Evolutionary conservation across 2,888 invertebrate species (phyloP).

Genomic region (Cordilura impudica): DNA sequence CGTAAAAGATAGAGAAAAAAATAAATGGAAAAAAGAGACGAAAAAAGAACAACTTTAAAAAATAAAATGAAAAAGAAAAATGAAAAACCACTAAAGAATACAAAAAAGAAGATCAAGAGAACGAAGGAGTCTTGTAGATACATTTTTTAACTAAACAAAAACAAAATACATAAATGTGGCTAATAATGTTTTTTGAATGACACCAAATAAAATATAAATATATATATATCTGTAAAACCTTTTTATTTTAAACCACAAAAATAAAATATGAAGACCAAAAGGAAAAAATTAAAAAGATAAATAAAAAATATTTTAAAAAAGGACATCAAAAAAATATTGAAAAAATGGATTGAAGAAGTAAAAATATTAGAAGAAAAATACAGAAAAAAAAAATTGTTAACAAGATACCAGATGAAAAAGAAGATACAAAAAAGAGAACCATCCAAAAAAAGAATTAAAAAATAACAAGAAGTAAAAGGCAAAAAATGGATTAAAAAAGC

Average conservation of each 20-base stretch:
- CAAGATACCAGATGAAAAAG: conserved; percentile 62
- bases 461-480: conserved; percentile 57
- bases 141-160: conserved; percentile 56
- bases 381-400: conserved; percentile 63
- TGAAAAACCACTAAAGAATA: conserved; percentile 65
- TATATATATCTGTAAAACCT: conserved; percentile 69
- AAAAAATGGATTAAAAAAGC: conserved; percentile 57
- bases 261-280: conserved; percentile 64
- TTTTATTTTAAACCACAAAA: conserved; percentile 71
- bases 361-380: conserved; percentile 64
- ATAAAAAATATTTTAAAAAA: conserved; percentile 62
- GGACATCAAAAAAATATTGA: conserved; percentile 62
- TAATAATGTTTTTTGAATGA: conserved; percentile 78
- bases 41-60: conserved; percentile 67
- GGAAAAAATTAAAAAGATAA: conserved; percentile 63
- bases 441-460: conserved; percentile 64
- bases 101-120: conserved; percentile 64
- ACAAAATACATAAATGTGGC: conserved; percentile 66
- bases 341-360: conserved; percentile 65
- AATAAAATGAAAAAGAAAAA: conserved; percentile 66
- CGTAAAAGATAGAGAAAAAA: conserved; percentile 67
- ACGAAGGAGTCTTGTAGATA: conserved; percentile 55
- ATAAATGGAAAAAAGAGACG: conserved; percentile 65
- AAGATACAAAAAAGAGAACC: conserved; percentile 66
- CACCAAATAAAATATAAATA: conserved; percentile 70